Percentiles rank a stretch among this genome's conserved stretches.
These are phyloP conservation scores for Meandrina meandrites DNA, from an alignment of 92 coral and sea anemone genomes.

Conservation along the genomic window DNA sequence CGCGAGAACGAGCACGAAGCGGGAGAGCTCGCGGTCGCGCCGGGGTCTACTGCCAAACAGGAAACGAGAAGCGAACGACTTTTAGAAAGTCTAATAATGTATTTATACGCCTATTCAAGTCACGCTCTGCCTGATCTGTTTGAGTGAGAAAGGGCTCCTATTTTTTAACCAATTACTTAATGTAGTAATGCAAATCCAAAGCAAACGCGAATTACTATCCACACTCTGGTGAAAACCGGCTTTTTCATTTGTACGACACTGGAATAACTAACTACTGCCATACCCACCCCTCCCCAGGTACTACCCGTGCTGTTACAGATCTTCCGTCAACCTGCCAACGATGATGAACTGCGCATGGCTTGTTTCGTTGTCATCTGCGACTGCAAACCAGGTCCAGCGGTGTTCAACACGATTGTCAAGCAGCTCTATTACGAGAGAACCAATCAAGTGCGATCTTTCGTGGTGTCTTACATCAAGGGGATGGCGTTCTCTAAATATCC, in stretches of 20 bases:
- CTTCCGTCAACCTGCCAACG: conserved; percentile 24
- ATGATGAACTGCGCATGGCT: conserved; percentile 43
- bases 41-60: no score
- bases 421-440: conserved; percentile 16
- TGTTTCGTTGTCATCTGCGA: conserved; percentile 43
- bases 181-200: no score
- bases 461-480: conserved; percentile 44
- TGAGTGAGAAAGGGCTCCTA: no score
- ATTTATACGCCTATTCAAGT: no score
- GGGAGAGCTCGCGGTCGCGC: no score
- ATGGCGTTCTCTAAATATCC: conserved; percentile 37
- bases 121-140: no score
- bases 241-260: neutral
- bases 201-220: no score
- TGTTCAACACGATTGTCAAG: conserved; percentile 22
- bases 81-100: no score
- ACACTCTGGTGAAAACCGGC: neutral
- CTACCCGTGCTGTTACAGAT: conserved; percentile 39
- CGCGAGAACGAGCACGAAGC: no score
- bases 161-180: no score
- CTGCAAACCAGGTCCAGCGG: conserved; percentile 45
- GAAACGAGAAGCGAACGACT: no score
- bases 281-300: conserved; percentile 2
- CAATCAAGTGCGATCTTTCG: conserved; percentile 44
- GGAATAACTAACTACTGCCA: neutral